Evolutionary conservation across 2,888 invertebrate species (phyloP), one percentile per base, ranked within the genome.

Genomic region (Napeogenes inachia): DNA sequence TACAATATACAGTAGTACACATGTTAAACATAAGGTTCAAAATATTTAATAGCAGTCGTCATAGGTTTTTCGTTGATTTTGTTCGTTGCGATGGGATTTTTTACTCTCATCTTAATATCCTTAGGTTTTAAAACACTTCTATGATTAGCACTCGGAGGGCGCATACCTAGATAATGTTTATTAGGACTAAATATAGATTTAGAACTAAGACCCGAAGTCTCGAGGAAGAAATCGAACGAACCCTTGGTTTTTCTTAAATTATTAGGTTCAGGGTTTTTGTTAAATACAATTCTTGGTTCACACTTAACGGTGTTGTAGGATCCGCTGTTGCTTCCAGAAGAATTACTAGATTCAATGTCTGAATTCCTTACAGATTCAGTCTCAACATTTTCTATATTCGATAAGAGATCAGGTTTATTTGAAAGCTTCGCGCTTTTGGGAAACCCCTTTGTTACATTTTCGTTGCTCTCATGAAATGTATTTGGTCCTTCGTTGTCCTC

Each of bases 141-240:
- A 76, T 95, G 95, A 79, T 95, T 95, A 69, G 85, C 89, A 78
- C 93, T 95, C 58, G 95, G 91, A 61, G 94, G 91, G 70, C 95
- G 80, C 71, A 86, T 69, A 54, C 84, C 84, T 21, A 86, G 68
- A 66, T 82, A 85, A 68, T 77, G 77, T 70, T 82, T 88, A 69
- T 70, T 84, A 42, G 87, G 84, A 10, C 94, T 93, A 72, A 94
- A 89, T 74, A 95, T 94, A 54, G 95, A 94, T 84, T 95, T 95
- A 68, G 95, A 94, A 83, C 95, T 95, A 65, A 95, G 91, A 60
- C 95, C 95, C 59, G 95, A 95, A 30, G 94, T 93, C 81, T 95
- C 95, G 58, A 95, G 85, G 78, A 95, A 95, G 78, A 94, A 93
- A 81, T 95, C 95, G 74, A 95, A 95, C 30, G 92, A 81, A 45